Conservation (phyloP, 2,888 invertebrate genomes). For the Phoronis australis region DNA sequence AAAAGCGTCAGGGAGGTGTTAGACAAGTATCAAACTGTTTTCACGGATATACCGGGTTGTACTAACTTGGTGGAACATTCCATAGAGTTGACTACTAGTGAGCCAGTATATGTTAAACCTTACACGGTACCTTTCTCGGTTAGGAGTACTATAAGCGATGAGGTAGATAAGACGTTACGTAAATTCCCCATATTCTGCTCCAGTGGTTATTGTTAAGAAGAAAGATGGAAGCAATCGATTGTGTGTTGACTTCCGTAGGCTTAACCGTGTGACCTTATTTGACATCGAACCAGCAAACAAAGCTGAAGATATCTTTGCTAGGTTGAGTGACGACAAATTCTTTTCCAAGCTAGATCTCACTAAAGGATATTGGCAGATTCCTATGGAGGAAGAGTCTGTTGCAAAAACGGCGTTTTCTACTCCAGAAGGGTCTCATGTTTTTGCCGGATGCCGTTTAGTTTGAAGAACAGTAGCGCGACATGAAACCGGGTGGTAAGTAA, state of each 20-base stretch:
- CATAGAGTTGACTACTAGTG: constrained; percentile 1
- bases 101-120: constrained; percentile 1
- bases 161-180: constrained; percentile 16
- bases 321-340: constrained; percentile 4
- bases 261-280: constrained; percentile 19
- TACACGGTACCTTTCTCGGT: constrained; percentile 5
- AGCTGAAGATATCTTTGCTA: constrained; percentile 18
- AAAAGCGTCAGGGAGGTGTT: not conserved
- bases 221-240: constrained; percentile 15
- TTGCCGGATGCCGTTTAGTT: no score
- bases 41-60: constrained; percentile 1
- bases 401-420: no score
- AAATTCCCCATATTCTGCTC: constrained; percentile 16
- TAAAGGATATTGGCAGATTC: constrained; percentile 6
- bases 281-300: constrained; percentile 22
- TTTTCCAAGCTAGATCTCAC: not conserved
- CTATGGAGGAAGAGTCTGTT: constrained; percentile 6
- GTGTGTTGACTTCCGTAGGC: constrained; percentile 18
- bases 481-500: no score
- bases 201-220: constrained; percentile 17
- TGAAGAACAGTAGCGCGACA: no score
- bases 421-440: no score
- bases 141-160: constrained; percentile 8
- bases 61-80: constrained; percentile 1
- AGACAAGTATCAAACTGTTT: not conserved